Evolutionary conservation across 2,888 invertebrate genomes (phyloP), one percentile per base, ranked within the genome.

Genomic region (Clanis bilineata): DNA sequence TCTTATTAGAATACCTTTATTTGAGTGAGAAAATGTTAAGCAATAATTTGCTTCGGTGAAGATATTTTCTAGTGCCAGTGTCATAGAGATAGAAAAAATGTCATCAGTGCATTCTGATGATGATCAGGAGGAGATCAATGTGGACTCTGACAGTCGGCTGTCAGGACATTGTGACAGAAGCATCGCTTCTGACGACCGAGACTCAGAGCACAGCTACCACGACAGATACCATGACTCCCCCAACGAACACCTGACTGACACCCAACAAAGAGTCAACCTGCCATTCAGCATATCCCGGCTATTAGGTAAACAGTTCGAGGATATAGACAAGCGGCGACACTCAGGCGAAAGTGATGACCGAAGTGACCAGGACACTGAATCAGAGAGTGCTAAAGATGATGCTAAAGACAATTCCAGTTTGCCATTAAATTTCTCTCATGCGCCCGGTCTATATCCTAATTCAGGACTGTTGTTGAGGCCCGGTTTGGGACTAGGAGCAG

Each of bases 231-330:
- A 78, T 32, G 88, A 94, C 78, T 91, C 92, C 0, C 91, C 92
- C 0, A 88, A 84, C 66, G 89, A 84, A n/a, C 93, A 93, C 63
- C 90, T 91, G 82, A 93, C 82, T 63, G 92, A 77, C 71, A 92
- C 90, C 18, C 93, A 85, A 73, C 93, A 82, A 64, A 93, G 93
- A 74, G 93, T 93, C 51, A 93, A 93, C 44, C 78, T 96, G 70
- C 95, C 96, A 61, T 96, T 96, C 90, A 96, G 96, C 86, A 96
- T 96, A 93, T 96, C 96, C 38, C 94, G 96, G 76, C 92, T 96
- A 74, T 88, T 96, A 76, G 96, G 95, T n/a, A 95, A 95, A 85
- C 95, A 95, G 68, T 95, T 95, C 71, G 95, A 95, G 68, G 94
- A 95, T 57, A 93, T 94, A 74, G 93, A 93, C 39, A 92, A 92